A percentile compares a stretch with the other conserved stretches of the same genome.
phyloP scores from a whole-genome alignment of 1,140 invertebrate species.

The Halesus radiatus region DNA sequence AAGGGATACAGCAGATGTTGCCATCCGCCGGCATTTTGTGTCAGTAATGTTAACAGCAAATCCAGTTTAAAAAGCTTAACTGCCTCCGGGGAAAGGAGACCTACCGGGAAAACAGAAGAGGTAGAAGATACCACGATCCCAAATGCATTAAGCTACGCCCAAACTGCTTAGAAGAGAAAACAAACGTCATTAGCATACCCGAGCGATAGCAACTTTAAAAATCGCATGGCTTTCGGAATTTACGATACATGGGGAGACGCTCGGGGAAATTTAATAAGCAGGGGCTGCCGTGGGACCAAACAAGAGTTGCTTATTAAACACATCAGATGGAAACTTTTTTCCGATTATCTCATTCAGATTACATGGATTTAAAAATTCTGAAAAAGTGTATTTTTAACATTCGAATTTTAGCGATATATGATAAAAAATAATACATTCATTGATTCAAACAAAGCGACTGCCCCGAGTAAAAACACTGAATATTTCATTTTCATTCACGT shows the following conservation, averaged over 20 bases:
- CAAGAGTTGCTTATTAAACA: slow-evolving; percentile 43
- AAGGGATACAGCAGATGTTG: slow-evolving; percentile 33
- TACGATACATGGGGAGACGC: slow-evolving; percentile 24
- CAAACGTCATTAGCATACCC: slow-evolving; percentile 55
- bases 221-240: slow-evolving; percentile 36
- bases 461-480: too few species aligned
- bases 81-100: slow-evolving; percentile 35
- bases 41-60: slow-evolving; percentile 51
- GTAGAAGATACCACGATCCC: too few species aligned
- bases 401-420: too few species aligned
- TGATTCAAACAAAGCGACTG: too few species aligned
- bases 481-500: too few species aligned
- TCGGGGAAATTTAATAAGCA: slow-evolving; percentile 37
- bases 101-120: not conserved
- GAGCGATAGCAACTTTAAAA: slow-evolving; percentile 44
- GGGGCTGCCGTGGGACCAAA: slow-evolving; percentile 21
- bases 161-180: slow-evolving; percentile 19
- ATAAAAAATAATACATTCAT: too few species aligned
- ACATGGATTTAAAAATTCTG: too few species aligned
- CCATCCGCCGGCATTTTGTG: slow-evolving; percentile 49
- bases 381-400: too few species aligned
- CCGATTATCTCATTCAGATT: too few species aligned
- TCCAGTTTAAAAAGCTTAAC: slow-evolving; percentile 38
- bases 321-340: slow-evolving; percentile 3
- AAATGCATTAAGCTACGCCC: not conserved